A percentile compares a stretch with the other conserved stretches of the same genome.
Evolutionary conservation across 2,797 vertebrate genomes (phyloP).

Genomic region (Neosalanx taihuensis): DNA sequence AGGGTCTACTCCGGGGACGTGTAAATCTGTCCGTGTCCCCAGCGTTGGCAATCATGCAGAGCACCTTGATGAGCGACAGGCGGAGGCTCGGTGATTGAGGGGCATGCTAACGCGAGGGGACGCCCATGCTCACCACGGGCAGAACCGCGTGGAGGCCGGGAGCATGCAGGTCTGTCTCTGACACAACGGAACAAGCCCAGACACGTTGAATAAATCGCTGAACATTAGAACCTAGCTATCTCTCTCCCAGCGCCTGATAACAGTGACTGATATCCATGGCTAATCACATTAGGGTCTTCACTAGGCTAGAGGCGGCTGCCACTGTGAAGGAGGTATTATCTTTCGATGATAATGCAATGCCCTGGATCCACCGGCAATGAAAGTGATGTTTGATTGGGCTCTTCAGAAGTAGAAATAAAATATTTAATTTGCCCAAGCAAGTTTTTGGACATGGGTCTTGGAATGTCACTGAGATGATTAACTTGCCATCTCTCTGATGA

Average conservation of each 20-base stretch:
- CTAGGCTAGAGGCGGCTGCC: constrained; percentile 46
- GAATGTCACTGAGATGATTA: constrained; percentile 54
- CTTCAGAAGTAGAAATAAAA: constrained; percentile 41
- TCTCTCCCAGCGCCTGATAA: constrained; percentile 36
- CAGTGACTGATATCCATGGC: constrained; percentile 57
- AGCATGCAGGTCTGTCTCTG: constrained; percentile 30
- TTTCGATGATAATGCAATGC: constrained; percentile 46
- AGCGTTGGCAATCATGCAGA: constrained; percentile 67
- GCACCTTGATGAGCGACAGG: constrained; percentile 73
- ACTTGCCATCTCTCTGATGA: constrained; percentile 46
- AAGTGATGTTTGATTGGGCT: constrained; percentile 43
- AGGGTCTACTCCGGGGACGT: constrained; percentile 55
- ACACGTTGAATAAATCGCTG: constrained; percentile 58
- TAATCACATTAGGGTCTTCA: constrained; percentile 60
- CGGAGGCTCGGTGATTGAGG: constrained; percentile 70
- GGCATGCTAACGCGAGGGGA: constrained; percentile 66
- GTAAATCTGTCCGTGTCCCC: constrained; percentile 63
- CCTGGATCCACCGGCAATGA: constrained; percentile 30
- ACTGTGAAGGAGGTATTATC: constrained; percentile 33
- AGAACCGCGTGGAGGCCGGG: constrained; percentile 45
- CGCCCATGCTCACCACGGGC: constrained; percentile 54
- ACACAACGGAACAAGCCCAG: constrained; percentile 51
- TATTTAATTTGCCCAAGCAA: constrained; percentile 44
- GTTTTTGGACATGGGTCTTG: constrained; percentile 41
- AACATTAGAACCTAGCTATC: constrained; percentile 55